Evolutionary conservation across 2,797 vertebrate genomes (phyloP), one percentile per base, ranked within the genome.

Genomic region (Chaenodraco wilsoni): DNA sequence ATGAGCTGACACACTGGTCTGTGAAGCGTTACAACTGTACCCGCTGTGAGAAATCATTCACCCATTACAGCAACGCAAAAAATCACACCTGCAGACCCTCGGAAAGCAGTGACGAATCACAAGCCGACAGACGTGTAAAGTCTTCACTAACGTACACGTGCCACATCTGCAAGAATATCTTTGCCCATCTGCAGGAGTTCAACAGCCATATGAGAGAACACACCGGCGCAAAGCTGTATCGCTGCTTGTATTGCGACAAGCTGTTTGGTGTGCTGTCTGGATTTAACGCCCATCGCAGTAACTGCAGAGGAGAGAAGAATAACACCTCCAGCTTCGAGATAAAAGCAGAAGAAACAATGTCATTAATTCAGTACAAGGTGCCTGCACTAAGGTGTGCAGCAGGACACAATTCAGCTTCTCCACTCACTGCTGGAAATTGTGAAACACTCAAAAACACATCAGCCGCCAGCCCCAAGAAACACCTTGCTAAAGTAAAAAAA

Each of bases 1-100:
- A 95, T 15, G 94, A 95, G 87, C 88, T 94, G 16, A 94, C 93
- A 0, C 95, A 95, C 81, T 95, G 94, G 94, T 92, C 93, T 3
- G 89, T 95, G 71, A 95, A 94, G 73, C 93, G 94, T 4, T 95
- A 93, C 77, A 90, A 92, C 45, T 95, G 95, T 84, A 92, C 91
- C 0, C 76, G 88, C 33, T 95, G 95, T 46, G 87, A 91, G 9
- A 94, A 94, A 6, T 92, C 93, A 0, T 95, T 95, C 87, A 90
- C 91, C 37, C 94, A 95, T 67, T 93, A 94, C 0, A 92, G 93
- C 52, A 94, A 94, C 3, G 91, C 95, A 14, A 94, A 92, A 79
- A 92, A 92, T 21, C 95, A 95, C 78, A 83, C 86, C 0, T 95
- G 94, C 9, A 66, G 79, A 31, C 92, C 87, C 1, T 50, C 62